Base-by-base conservation (phyloP, 2,797 vertebrate genomes). In the Pseudochromis fuscus region DNA sequence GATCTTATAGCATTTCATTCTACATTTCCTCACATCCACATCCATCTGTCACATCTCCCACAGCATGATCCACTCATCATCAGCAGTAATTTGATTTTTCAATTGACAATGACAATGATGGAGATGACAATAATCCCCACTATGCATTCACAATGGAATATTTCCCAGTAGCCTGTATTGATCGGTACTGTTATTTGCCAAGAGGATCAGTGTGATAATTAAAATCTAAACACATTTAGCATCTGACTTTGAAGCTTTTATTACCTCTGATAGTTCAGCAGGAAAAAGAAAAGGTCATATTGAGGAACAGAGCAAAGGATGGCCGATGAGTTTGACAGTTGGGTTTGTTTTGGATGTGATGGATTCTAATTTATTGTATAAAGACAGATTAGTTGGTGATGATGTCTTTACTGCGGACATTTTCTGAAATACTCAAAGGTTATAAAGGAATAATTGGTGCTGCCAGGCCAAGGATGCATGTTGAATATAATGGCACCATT, bases 111-210 rank as follows among this genome's bases (percentile, higher is more conserved):
- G 90, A 85, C 86, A 86, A 78, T 86, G 89, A 87, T 77, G 78
- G 81, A 78, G 88, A 87, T 73, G 67, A 67, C 19, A 28, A 57
- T 91, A 91, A 93, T 92, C 90, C 88, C 85, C 80, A 6, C 81
- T 88, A 81, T 87, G 85, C 87, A 90, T 92, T 89, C 82, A 82
- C 80, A 72, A 84, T 83, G 84, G 89, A 92, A 93, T 93, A 94
- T 93, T 90, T 93, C 86, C 92, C 89, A 88, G 87, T 88, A 89
- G 90, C 86, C 81, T 77, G 48, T 91, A 94, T 95, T 91, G 94
- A 94, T 94, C 69, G 81, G 88, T 90, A 91, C 91, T 94, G 90
- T 92, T 94, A 93, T 95, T 94, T 94, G 93, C 93, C 78, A 79
- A 75, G 86, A 79, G 93, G 94, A 94, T 94, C 92, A 91, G 83